Percentiles rank a stretch among this genome's conserved stretches.
phyloP scores from a whole-genome alignment of 53 echinoderm and acorn worm genomes.

The Luidia sarsii region DNA sequence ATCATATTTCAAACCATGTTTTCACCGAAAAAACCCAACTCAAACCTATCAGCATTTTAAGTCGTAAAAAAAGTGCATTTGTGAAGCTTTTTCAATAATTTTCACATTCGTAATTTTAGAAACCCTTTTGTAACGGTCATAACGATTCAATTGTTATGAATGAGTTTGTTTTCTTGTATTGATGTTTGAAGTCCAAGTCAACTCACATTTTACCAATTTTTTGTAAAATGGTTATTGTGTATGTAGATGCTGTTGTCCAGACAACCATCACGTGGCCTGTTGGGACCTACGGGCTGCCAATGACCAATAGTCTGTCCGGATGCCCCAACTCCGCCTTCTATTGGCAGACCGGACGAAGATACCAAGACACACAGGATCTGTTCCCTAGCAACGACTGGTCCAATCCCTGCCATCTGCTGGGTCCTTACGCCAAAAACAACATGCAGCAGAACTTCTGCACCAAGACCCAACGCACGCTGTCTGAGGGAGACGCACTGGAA shows the following conservation, averaged over 20 bases:
- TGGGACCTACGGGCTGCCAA: constrained; percentile 77
- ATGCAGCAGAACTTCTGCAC: constrained; percentile 81
- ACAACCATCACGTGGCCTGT: constrained; percentile 74
- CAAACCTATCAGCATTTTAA: too few species aligned
- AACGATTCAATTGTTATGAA: too few species aligned
- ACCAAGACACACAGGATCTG: constrained; percentile 78
- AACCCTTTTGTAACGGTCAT: too few species aligned
- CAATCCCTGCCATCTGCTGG: constrained; percentile 70
- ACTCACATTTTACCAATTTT: too few species aligned
- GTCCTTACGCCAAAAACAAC: constrained; percentile 56
- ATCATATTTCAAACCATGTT: too few species aligned
- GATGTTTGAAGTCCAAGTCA: too few species aligned
- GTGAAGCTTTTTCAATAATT: too few species aligned
- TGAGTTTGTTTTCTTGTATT: too few species aligned
- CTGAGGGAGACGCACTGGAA: constrained; percentile 58
- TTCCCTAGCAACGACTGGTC: constrained; percentile 75
- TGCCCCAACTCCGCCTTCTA: constrained; percentile 68
- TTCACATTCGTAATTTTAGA: too few species aligned
- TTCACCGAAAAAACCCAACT: too few species aligned
- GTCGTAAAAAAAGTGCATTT: too few species aligned
- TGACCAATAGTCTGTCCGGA: constrained; percentile 52
- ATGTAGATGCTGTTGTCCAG: constrained; percentile 68
- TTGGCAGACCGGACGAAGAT: constrained; percentile 77
- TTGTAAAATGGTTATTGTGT: too few species aligned
- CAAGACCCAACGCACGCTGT: constrained; percentile 48